A percentile compares a stretch with the other conserved stretches of the same genome.
phyloP scores from a whole-genome alignment of 30 jellyfish, hydroid and myxozoan genomes.

The Clytia hemisphaerica region DNA sequence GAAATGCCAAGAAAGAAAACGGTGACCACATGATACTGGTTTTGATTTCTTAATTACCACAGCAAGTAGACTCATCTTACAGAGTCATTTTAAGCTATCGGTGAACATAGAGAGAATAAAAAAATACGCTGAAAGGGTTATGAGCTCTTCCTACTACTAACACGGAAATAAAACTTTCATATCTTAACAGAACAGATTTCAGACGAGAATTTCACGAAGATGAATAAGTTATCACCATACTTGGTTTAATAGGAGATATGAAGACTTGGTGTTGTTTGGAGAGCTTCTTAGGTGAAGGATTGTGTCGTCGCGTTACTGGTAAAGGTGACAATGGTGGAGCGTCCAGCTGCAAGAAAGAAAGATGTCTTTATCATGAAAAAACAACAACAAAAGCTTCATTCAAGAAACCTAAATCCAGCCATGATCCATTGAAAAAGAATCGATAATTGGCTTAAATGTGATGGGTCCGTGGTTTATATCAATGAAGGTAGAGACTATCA shows the following conservation, averaged over 20 bases:
- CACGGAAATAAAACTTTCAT: no score
- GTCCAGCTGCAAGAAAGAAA: conserved; percentile 50
- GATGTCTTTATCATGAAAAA: neutral
- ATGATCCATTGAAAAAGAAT: no score
- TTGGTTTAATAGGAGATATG: conserved; percentile 83
- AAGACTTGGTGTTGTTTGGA: conserved; percentile 69
- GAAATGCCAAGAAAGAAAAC: neutral
- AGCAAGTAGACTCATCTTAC: no score
- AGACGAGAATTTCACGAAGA: neutral
- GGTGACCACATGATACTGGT: neutral
- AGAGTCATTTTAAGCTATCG: no score
- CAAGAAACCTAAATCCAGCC: neutral
- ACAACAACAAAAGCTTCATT: neutral
- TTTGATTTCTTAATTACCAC: no score
- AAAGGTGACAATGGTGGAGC: conserved; percentile 93
- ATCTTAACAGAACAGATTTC: no score
- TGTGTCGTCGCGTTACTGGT: conserved; percentile 77
- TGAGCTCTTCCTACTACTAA: no score
- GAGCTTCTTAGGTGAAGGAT: conserved; percentile 81
- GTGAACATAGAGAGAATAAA: no score
- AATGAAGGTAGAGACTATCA: no score
- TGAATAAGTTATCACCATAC: conserved; percentile 18
- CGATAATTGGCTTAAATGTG: neutral
- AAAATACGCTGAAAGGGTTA: no score
- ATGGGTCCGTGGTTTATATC: neutral